Percentiles rank a stretch among this genome's conserved stretches.
phyloP scores from a whole-genome alignment of 2,113 vertebrate genomes.

The Desmodus rotundus region DNA sequence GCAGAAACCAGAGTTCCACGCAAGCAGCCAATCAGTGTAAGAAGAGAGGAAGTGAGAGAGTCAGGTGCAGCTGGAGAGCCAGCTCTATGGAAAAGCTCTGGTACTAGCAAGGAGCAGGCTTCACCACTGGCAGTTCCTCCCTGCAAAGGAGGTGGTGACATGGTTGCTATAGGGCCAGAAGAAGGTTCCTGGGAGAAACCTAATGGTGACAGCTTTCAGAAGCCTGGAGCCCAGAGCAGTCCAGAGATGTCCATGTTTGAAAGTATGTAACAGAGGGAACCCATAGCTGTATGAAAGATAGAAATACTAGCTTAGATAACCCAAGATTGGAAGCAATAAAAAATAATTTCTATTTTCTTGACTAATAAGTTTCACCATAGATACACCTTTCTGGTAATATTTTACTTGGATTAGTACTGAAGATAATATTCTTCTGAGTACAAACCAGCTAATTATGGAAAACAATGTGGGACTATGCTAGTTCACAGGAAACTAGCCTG shows the following conservation, averaged over 20 bases:
- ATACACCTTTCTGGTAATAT: not conserved
- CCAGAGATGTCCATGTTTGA: slow-evolving; percentile 85
- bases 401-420: slow-evolving; percentile 25
- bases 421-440: slow-evolving; percentile 24
- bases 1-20: slow-evolving; percentile 80
- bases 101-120: not conserved
- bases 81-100: slow-evolving; percentile 18
- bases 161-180: slow-evolving; percentile 45
- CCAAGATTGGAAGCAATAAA: slow-evolving; percentile 27
- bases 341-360: not conserved
- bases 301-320: not conserved
- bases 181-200: slow-evolving; percentile 68
- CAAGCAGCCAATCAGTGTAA: slow-evolving; percentile 77
- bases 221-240: slow-evolving; percentile 43
- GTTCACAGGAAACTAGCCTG: slow-evolving; percentile 10
- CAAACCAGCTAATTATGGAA: not conserved
- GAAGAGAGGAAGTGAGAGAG: slow-evolving; percentile 3
- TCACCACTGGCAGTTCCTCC: not conserved
- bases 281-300: not conserved
- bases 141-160: not conserved
- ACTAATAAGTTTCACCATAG: not conserved
- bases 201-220: slow-evolving; percentile 49
- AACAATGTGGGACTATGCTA: not conserved
- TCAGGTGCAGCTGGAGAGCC: slow-evolving; percentile 6
- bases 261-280: slow-evolving; percentile 78